phyloP scores from a whole-genome alignment of 2,113 vertebrate species.

The Corythoichthys haematopterus region DNA sequence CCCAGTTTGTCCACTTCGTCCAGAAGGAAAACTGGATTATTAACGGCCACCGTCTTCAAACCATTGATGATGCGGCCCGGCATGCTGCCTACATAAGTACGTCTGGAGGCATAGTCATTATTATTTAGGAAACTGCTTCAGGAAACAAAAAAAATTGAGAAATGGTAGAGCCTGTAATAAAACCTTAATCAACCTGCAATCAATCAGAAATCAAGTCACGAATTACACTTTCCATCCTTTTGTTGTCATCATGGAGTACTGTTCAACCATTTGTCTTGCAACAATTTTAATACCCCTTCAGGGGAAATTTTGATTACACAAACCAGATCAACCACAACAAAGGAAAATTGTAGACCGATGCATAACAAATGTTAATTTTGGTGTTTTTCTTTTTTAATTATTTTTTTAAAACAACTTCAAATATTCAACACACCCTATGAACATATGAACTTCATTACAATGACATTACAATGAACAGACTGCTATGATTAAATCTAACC shows the following conservation, averaged over 20 bases:
- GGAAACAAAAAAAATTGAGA: too few relatives aligned
- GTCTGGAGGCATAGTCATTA: slow-evolving; percentile 58
- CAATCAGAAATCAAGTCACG: background rate
- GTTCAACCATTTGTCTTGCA: background rate
- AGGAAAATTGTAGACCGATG: background rate
- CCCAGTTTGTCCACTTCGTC: slow-evolving; percentile 97
- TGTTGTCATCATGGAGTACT: background rate
- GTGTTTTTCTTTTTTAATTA: background rate
- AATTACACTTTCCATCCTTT: background rate
- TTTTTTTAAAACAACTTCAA: background rate
- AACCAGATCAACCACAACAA: background rate
- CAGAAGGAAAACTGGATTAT: slow-evolving; percentile 93
- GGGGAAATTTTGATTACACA: background rate
- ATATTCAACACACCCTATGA: background rate
- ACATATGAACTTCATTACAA: background rate
- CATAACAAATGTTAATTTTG: background rate
- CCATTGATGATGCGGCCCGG: slow-evolving; percentile 96
- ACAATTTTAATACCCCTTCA: background rate
- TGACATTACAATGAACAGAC: background rate
- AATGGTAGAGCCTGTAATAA: too few relatives aligned
- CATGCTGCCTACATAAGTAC: slow-evolving; percentile 97
- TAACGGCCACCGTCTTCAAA: slow-evolving; percentile 87
- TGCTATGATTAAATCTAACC: too few relatives aligned
- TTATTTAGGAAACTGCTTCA: background rate
- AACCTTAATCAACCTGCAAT: too few relatives aligned